Base-by-base conservation (phyloP, 2,797 vertebrate genomes). In the Pitangus sulphuratus region DNA sequence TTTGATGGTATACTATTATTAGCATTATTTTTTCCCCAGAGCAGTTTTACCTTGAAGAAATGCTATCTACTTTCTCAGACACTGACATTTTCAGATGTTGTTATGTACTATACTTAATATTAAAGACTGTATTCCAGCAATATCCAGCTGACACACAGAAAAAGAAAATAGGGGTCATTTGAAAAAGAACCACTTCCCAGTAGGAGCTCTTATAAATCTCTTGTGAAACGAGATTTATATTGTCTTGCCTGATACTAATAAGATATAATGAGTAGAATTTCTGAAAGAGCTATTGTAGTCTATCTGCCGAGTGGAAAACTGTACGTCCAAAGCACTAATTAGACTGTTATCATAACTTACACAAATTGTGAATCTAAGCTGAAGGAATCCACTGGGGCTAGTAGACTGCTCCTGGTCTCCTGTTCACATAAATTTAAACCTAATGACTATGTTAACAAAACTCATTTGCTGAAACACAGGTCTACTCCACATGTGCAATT, bases 221-320 rank as follows among this genome's bases (percentile, higher is more conserved):
- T 65, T 69, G 22, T 54, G 53, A 69, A 77, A 68, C 91, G 53
- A 94, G 68, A 92, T 93, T 90, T 86, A 81, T 96, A 57, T 78
- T 84, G 75, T 87, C 79, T 93, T 86, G 28, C 44, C 40, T 97
- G 91, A 89, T 93, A 96, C 79, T 90, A 96, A 90, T 88, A 62
- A 94, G 62, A 76, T 11, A 83, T 84, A 93, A 96, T 86, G 81
- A 92, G 48, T 6, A 86, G 70, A 61, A 66, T 90, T 97, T 79
- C 64, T 95, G 62, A 97, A 96, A 92, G 61, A 82, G 18, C 20
- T 80, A 90, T 85, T 96, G 81, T 88, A 91, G 69, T 95, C 57
- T 96, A 40, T 84, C 82, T 94, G 66, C 54, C 77, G 95, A 96
- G 37, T 90, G 88, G 88, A 95, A 96, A 97, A 89, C 39, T 56